Evolutionary conservation across 23 tunicate genomes (phyloP), one percentile per base, ranked within the genome.

Genomic region (Halocynthia roretzi): DNA sequence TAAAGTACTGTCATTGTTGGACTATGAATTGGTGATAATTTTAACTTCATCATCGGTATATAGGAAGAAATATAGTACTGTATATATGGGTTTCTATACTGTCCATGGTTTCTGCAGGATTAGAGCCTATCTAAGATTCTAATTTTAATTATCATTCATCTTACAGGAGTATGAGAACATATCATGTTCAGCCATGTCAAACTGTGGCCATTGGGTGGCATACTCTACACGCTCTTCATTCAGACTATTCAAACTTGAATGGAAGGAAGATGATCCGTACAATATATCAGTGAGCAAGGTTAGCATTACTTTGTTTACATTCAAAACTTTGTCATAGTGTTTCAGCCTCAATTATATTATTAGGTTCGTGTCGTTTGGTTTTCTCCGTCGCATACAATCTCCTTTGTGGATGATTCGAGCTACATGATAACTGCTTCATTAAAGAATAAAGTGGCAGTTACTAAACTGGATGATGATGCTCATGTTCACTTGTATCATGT

Each of bases 131-230:
- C 2, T 31, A 31, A 31, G 44, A 31, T 31, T 31, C n/a, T 31
- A 31, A 31, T 31, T n/a, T 31, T 31, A 31, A 31, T 31, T 31
- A 31, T 31, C 44, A 31, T 31, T 31, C 2, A 2, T 31, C 44
- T 31, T 31, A 2, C 44, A 31, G 44, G 44, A 31, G 44, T 53
- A 8, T 53, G 62, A 74, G 20, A 63, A 74, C 18, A 74, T 74
- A 9, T 15, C 65, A 52, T 52, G 78, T 74, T 77, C 84, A 52
- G 53, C 68, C 51, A 22, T 88, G 17, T 88, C 95, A 40, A 80
- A 54, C 7, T 83, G 87, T 73, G 95, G 95, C 53, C 78, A 67
- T 7, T 88, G 95, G 95, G 60, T 83, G 56, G 95, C 82, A 55
- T 88, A 88, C 68, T 83, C 87, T 9, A 83, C 95, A n/a, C 20